Percentiles rank a stretch among this genome's conserved stretches.
Conservation (phyloP, 2,113 vertebrate species). For the Brachyhypopomus occidentalis region DNA sequence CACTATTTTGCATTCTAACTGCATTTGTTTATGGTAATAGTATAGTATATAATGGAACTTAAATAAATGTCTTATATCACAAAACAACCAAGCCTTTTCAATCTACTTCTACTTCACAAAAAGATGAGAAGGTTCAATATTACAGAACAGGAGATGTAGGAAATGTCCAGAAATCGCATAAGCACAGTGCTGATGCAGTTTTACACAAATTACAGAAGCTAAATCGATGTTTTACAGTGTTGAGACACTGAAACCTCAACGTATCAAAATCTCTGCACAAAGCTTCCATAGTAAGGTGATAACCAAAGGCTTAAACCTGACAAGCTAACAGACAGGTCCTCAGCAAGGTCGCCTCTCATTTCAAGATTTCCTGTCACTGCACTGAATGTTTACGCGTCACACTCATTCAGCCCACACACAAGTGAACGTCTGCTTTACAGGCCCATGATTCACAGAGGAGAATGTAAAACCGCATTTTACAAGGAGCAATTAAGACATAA, state of each 20-base stretch:
- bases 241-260: no score
- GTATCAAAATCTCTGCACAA: not conserved
- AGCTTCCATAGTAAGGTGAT: not conserved
- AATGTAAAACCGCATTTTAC: conserved; percentile 8
- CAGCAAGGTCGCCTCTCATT: conserved; percentile 5
- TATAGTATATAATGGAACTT: no score
- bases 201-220: not conserved
- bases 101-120: not conserved
- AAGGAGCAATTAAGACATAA: not conserved
- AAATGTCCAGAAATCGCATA: not conserved
- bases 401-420: not conserved
- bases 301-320: not conserved
- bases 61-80: no score
- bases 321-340: not conserved
- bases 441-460: not conserved
- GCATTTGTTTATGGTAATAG: not conserved
- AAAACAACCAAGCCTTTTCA: no score
- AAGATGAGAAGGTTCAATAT: not conserved
- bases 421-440: not conserved
- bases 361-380: not conserved
- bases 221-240: not conserved
- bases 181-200: not conserved
- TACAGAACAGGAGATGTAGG: not conserved
- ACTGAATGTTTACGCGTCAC: not conserved
- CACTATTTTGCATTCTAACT: not conserved